phyloP scores from a whole-genome alignment of 2,113 vertebrate species.

The Rostratula benghalensis region DNA sequence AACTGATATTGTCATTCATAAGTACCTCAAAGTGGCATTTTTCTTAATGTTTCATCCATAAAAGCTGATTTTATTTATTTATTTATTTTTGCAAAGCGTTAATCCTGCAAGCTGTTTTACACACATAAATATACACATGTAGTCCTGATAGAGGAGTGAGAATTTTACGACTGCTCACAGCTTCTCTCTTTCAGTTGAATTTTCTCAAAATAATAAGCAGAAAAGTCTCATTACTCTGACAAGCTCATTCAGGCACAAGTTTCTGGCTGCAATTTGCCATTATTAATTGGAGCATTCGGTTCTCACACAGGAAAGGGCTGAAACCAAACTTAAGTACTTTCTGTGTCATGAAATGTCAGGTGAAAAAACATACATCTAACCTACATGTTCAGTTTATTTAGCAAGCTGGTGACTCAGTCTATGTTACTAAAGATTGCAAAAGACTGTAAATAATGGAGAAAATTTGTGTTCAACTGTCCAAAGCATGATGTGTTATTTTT shows the following conservation, averaged over 20 bases:
- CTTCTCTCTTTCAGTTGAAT: slow-evolving; percentile 39
- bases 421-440: slow-evolving; percentile 12
- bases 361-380: neutral
- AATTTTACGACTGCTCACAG: slow-evolving; percentile 6
- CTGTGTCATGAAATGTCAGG: neutral
- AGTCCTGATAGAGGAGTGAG: neutral
- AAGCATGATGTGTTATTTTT: neutral
- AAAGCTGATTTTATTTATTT: neutral
- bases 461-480: neutral
- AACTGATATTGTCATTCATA: neutral
- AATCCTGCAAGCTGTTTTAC: neutral
- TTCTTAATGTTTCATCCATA: neutral
- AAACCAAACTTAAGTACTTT: neutral
- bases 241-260: neutral
- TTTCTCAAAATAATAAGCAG: slow-evolving; percentile 45
- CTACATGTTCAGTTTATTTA: slow-evolving; percentile 10
- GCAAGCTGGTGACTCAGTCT: neutral
- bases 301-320: neutral
- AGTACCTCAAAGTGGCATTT: neutral
- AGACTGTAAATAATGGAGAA: neutral
- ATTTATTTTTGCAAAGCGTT: neutral
- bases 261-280: slow-evolving; percentile 33
- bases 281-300: slow-evolving; percentile 32
- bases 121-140: neutral
- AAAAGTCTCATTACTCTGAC: slow-evolving; percentile 29